Conservation (phyloP, 2,113 vertebrate genomes). For the Pristiophorus japonicus region DNA sequence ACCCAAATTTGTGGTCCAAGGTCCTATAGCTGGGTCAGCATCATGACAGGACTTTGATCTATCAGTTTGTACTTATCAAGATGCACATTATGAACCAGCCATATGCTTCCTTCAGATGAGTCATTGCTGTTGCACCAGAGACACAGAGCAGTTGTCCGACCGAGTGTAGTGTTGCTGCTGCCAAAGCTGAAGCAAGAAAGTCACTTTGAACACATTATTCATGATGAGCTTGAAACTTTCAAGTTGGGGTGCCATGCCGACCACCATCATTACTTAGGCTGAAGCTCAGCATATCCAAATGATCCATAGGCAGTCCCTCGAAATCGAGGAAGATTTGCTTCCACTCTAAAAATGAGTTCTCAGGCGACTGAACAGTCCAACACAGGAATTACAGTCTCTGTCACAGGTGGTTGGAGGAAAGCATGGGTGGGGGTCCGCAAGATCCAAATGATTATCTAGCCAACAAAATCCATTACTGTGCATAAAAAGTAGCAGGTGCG, state of each 20-base stretch:
- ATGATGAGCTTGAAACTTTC: neutral
- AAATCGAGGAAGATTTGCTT: too few relatives aligned
- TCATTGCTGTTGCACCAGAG: neutral
- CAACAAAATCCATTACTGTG: neutral
- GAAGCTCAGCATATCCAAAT: neutral
- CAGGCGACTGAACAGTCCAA: too few relatives aligned
- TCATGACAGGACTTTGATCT: neutral
- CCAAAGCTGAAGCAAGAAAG: neutral
- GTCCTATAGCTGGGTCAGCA: neutral
- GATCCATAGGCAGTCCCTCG: too few relatives aligned
- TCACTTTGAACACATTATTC: neutral
- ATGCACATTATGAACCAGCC: neutral
- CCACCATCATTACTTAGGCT: neutral
- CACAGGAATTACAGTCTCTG: too few relatives aligned
- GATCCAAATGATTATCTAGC: too few relatives aligned
- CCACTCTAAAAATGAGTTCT: too few relatives aligned
- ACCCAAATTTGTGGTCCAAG: neutral
- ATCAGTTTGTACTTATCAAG: neutral
- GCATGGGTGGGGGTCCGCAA: too few relatives aligned
- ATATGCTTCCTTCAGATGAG: neutral
- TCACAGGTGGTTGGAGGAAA: too few relatives aligned
- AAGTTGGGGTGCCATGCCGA: neutral
- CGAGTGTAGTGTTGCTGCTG: neutral
- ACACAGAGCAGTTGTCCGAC: neutral
- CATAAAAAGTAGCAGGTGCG: neutral